Evolutionary conservation across 2,113 vertebrate genomes (phyloP).

Genomic region (Podarcis muralis): DNA sequence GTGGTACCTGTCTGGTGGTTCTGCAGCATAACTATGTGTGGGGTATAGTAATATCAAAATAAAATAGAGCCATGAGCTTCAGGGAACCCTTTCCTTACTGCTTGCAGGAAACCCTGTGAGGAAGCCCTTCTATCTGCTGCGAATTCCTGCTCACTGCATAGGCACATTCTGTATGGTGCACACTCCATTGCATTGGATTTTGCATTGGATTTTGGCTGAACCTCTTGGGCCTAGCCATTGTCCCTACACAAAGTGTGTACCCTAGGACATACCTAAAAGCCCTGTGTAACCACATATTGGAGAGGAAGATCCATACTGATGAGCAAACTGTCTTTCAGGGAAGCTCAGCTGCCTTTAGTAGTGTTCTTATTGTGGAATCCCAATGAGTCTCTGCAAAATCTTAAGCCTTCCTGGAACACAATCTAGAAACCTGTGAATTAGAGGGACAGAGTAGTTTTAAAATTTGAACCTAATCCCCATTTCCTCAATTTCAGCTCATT

Average conservation of each 20-base stretch:
- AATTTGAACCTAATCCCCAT: conserved; percentile 20
- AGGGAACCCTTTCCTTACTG: neutral
- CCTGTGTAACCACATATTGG: neutral
- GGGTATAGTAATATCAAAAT: neutral
- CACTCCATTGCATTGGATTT: neutral
- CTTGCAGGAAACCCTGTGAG: neutral
- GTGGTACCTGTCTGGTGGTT: neutral
- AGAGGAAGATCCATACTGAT: neutral
- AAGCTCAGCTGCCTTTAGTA: neutral
- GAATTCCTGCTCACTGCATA: neutral
- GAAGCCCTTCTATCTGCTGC: neutral
- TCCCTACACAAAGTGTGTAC: neutral
- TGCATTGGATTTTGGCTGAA: neutral
- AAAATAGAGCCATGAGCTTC: neutral
- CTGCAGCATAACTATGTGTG: neutral
- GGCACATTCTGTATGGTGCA: neutral
- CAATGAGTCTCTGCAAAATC: neutral
- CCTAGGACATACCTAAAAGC: neutral
- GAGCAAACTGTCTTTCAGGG: neutral
- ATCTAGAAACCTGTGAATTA: neutral
- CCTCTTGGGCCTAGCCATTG: neutral
- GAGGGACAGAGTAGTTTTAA: neutral
- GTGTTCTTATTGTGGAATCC: neutral
- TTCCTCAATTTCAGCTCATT: neutral
- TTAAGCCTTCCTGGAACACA: neutral